A percentile compares a stretch with the other conserved stretches of the same genome.
phyloP scores from a whole-genome alignment of 2,797 vertebrate species.

The Hypotaenidia philippensis region DNA sequence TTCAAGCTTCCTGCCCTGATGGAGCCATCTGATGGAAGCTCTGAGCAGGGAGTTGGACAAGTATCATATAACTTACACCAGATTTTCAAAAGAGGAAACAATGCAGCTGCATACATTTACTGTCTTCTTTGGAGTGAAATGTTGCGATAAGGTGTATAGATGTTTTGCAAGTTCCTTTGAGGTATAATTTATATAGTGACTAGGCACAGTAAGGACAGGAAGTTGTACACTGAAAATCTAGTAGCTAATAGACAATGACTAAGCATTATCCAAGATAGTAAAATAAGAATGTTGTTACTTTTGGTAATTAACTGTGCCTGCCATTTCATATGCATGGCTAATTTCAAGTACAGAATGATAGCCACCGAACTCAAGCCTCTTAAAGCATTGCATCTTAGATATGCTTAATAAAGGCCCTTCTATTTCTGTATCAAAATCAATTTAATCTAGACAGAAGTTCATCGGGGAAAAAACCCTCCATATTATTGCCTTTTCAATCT shows the following conservation, averaged over 20 bases:
- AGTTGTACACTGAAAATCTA: not conserved
- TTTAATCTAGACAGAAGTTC: not conserved
- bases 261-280: not conserved
- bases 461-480: not conserved
- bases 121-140: not conserved
- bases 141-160: not conserved
- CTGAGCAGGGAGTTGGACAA: not conserved
- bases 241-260: not conserved
- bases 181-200: not conserved
- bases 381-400: not conserved
- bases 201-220: not conserved
- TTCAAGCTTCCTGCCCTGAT: not conserved
- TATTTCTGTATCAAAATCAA: not conserved
- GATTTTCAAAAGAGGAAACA: slow-evolving; percentile 18
- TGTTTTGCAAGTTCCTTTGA: not conserved
- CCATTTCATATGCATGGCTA: not conserved
- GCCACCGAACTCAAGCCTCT: not conserved
- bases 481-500: not conserved
- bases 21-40: not conserved
- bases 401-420: not conserved
- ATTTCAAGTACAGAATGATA: not conserved
- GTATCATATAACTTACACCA: not conserved
- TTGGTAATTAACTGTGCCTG: not conserved
- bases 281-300: not conserved
- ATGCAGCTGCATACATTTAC: not conserved